These are phyloP conservation scores for Drosophila robusta DNA, from an alignment of 2,888 invertebrate genomes.

Conservation along the genomic window DNA sequence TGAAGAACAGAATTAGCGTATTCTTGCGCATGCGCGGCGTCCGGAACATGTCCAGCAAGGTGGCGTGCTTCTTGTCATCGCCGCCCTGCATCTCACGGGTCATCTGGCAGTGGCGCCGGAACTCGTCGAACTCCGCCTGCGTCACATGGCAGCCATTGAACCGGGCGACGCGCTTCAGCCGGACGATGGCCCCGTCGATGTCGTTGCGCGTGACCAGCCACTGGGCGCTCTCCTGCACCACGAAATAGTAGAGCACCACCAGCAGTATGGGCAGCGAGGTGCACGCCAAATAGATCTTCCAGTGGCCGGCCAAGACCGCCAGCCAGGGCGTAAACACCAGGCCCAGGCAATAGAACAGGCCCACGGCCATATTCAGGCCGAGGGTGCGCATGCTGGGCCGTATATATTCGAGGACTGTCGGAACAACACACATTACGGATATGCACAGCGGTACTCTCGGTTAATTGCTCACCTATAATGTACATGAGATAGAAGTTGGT, in stretches of 20 bases:
- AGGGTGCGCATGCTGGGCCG: conserved; percentile 87
- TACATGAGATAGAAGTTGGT: conserved; percentile 88
- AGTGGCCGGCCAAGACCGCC: conserved; percentile 85
- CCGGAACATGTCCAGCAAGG: conserved; percentile 86
- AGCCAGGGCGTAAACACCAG: conserved; percentile 86
- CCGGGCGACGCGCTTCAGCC: conserved; percentile 86
- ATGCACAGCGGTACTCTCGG: too few species aligned
- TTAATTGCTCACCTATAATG: conserved; percentile 86
- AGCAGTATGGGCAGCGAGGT: conserved; percentile 86
- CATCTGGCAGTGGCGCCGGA: conserved; percentile 84
- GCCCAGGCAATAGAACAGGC: conserved; percentile 87
- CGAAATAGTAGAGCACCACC: conserved; percentile 86
- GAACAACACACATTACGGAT: not conserved
- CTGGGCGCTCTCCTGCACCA: conserved; percentile 88
- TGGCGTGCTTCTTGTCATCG: conserved; percentile 81
- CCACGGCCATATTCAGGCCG: conserved; percentile 87
- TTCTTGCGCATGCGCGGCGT: conserved; percentile 87
- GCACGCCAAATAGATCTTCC: conserved; percentile 86
- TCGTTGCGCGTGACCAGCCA: conserved; percentile 87
- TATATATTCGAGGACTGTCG: conserved; percentile 87
- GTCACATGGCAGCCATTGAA: conserved; percentile 86
- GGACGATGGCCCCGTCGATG: conserved; percentile 86
- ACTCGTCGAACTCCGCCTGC: conserved; percentile 84
- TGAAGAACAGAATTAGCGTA: conserved; percentile 87
- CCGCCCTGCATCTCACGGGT: conserved; percentile 82